A percentile compares a stretch with the other conserved stretches of the same genome.
Evolutionary conservation across 92 coral and sea anemone genomes (phyloP).

Genomic region (Heteractis magnifica): DNA sequence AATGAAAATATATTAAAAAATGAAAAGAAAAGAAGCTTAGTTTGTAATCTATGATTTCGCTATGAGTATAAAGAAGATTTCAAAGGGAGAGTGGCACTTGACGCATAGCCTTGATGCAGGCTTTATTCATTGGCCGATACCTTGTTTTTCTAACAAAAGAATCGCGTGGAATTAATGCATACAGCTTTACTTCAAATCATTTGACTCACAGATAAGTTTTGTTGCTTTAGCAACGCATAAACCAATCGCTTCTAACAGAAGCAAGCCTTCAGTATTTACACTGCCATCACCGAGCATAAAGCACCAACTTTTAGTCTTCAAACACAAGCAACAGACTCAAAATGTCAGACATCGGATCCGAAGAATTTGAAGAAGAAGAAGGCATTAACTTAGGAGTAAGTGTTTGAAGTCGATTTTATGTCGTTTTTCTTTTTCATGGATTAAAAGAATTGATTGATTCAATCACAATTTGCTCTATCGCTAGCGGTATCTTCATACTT

Average conservation of each 20-base stretch:
- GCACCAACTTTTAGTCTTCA: not conserved
- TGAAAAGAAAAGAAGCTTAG: too few species aligned
- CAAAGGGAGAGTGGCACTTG: not conserved
- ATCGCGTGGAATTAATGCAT: constrained; percentile 15
- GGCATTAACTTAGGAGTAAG: constrained; percentile 96
- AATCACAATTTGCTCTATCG: too few species aligned
- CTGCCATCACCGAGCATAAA: constrained; percentile 26
- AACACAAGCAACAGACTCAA: constrained; percentile 13
- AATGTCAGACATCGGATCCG: constrained; percentile 96
- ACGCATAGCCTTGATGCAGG: not conserved
- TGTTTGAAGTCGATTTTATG: constrained; percentile 4
- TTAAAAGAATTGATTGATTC: not conserved
- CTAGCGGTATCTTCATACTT: not conserved
- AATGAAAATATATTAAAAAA: too few species aligned
- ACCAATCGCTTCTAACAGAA: constrained; percentile 21
- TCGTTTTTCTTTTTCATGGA: not conserved
- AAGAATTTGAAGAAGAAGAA: constrained; percentile 93
- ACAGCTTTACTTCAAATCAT: constrained; percentile 3
- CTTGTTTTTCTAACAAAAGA: not conserved
- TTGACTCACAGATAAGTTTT: constrained; percentile 56
- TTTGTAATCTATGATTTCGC: too few species aligned
- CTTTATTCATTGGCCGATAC: not conserved
- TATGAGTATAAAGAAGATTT: not conserved
- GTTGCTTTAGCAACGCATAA: constrained; percentile 63
- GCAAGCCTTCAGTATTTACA: constrained; percentile 23